Evolutionary conservation across 1,140 invertebrate genomes (phyloP).

Genomic region (Pentalonia nigronervosa): DNA sequence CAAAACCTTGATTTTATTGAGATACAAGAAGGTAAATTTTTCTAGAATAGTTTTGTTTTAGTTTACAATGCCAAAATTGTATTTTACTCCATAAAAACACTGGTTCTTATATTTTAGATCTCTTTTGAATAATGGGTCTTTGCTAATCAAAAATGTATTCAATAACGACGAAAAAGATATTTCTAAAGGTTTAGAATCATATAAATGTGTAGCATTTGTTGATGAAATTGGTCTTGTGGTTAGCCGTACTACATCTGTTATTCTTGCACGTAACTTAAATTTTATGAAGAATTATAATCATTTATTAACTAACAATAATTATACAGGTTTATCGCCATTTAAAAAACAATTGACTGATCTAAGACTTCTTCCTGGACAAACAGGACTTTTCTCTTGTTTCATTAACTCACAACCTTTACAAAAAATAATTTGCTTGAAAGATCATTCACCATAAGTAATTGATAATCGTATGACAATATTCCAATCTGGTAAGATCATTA

Average conservation of each 20-base stretch:
- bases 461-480: conserved; percentile 81
- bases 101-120: conserved; percentile 66
- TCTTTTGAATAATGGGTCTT: conserved; percentile 76
- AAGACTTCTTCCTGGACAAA: conserved; percentile 70
- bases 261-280: conserved; percentile 75
- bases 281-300: conserved; percentile 19
- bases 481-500: conserved; percentile 70
- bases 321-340: conserved; percentile 63
- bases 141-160: conserved; percentile 74
- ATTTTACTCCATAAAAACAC: too few species aligned
- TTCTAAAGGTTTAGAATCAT: conserved; percentile 70
- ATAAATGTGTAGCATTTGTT: conserved; percentile 79
- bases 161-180: conserved; percentile 70
- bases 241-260: conserved; percentile 76
- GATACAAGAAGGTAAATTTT: conserved; percentile 48
- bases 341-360: conserved; percentile 73
- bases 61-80: neutral
- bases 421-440: conserved; percentile 81
- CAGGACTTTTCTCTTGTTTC: conserved; percentile 72
- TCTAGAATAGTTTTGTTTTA: conserved; percentile 34
- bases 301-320: conserved; percentile 31
- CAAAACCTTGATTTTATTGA: conserved; percentile 33
- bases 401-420: conserved; percentile 65
- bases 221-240: conserved; percentile 78
- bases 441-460: conserved; percentile 72